Conservation (phyloP, 1,140 invertebrate species). For the Linepithema humile region DNA sequence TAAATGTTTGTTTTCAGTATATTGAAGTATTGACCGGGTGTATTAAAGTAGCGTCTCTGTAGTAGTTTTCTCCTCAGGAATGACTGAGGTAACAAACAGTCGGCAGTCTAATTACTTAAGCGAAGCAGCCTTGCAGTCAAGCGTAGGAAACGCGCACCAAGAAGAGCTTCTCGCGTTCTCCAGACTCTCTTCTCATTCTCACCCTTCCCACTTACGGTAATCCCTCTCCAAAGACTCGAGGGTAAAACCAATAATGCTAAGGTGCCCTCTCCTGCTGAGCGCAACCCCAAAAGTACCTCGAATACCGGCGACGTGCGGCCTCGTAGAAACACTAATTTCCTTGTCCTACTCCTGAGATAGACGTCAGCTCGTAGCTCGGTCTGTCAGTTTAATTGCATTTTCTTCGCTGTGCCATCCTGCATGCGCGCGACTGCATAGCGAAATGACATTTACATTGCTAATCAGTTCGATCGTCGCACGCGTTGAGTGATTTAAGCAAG, state of each 20-base stretch:
- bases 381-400: slow-evolving; percentile 58
- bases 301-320: slow-evolving; percentile 76
- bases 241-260: slow-evolving; percentile 83
- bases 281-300: slow-evolving; percentile 72
- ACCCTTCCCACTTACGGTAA: slow-evolving; percentile 50
- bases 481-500: background rate
- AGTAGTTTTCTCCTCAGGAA: slow-evolving; percentile 75
- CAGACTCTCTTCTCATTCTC: slow-evolving; percentile 42
- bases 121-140: slow-evolving; percentile 76
- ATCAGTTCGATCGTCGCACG: background rate
- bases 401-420: slow-evolving; percentile 1
- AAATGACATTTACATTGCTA: slow-evolving; percentile 37
- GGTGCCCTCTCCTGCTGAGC: slow-evolving; percentile 70
- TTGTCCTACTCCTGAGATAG: slow-evolving; percentile 77
- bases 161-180: slow-evolving; percentile 54
- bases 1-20: background rate
- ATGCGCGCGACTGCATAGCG: background rate
- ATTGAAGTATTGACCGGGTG: slow-evolving; percentile 2
- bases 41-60: background rate
- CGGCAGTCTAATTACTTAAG: slow-evolving; percentile 83
- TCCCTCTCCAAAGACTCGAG: slow-evolving; percentile 68
- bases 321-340: slow-evolving; percentile 81
- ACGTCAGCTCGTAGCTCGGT: slow-evolving; percentile 71
- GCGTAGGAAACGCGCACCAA: slow-evolving; percentile 62
- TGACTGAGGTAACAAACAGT: slow-evolving; percentile 80